These are phyloP conservation scores for Eonycteris spelaea DNA, from an alignment of 2,113 vertebrate species.

Conservation along the genomic window DNA sequence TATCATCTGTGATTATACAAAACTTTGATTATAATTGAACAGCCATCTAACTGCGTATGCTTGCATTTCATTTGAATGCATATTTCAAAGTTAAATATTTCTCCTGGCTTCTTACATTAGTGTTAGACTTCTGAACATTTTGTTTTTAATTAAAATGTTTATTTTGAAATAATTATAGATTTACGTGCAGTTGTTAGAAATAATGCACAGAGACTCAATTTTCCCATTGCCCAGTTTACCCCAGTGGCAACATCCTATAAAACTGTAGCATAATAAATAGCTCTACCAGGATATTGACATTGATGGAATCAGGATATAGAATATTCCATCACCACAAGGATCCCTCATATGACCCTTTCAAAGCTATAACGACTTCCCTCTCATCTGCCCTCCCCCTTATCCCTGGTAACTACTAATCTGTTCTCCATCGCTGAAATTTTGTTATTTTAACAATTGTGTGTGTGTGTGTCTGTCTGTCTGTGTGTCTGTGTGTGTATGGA, in stretches of 20 bases:
- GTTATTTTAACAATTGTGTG: background rate
- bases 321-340: background rate
- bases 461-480: too few species aligned
- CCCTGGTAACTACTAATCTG: background rate
- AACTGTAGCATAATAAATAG: background rate
- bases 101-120: background rate
- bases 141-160: background rate
- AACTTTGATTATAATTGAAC: background rate
- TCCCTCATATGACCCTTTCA: background rate
- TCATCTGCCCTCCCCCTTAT: background rate
- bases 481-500: background rate
- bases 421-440: background rate
- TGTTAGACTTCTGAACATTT: background rate
- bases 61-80: background rate
- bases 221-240: background rate
- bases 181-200: background rate
- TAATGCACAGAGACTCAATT: background rate
- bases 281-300: background rate
- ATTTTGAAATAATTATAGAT: background rate
- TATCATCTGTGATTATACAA: background rate
- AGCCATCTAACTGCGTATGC: background rate
- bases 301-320: background rate
- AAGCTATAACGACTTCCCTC: background rate
- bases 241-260: background rate
- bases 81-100: background rate